Base-by-base conservation (phyloP, 2,797 vertebrate species). In the Scolopax bukidnonensis region DNA sequence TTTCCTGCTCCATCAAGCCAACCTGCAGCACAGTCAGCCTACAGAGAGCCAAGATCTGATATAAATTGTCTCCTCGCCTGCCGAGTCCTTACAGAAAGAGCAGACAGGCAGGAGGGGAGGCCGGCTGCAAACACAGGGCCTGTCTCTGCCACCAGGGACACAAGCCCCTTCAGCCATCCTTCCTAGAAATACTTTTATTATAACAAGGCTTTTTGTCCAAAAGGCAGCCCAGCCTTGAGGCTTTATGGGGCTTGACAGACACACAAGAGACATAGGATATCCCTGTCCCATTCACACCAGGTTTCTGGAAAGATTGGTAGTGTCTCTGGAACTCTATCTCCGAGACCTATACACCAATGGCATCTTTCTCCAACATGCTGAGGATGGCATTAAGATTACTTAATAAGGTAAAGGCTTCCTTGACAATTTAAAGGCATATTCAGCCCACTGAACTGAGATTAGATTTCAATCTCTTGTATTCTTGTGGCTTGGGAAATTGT, bases 1-100 rank as follows among this genome's bases (percentile, higher is more conserved):
- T 36, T 33, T 73, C 67, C 56, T 91, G 53, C 63, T 89, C 61
- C 48, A 41, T 79, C 70, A 60, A 91, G 74, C 86, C 43, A 79
- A 80, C 27, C 87, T 65, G 73, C 56, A 85, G 76, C 1, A 1
- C 51, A 81, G 65, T 38, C 41, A 61, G 48, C 61, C 83, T 51
- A 30, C 16, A 57, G 79, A 75, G 56, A 88, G 40, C n/a, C 63
- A 51, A 60, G 60, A n/a, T 60, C 28, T 53, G 41, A n/a, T n/a
- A 40, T 14, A 38, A 79, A 51, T 15, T 45, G 11, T 56, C 36
- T 63, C 59, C 59, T 90, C 32, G 56, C 33, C 74, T 36, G 25
- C 21, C 43, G 30, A 56, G 43, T 36, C 61, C 48, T 11, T 11
- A 9, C 3, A 47, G 50, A 33, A 68, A 28, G 41, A 43, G 70